phyloP scores from a whole-genome alignment of 2,888 invertebrate genomes.

The Branchinecta sandiegonensis region DNA sequence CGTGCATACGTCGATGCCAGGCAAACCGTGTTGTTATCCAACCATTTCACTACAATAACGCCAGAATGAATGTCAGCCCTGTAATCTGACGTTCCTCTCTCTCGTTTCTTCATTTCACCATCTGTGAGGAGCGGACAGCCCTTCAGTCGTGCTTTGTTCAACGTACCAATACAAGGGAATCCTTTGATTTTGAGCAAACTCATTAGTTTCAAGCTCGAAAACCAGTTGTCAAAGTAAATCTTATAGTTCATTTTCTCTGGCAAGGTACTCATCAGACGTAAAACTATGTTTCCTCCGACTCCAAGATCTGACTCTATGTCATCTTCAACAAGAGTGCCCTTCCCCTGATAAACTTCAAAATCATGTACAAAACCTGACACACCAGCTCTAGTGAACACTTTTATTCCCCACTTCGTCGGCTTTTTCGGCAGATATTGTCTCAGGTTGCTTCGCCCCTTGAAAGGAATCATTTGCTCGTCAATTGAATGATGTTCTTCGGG shows the following conservation, averaged over 20 bases:
- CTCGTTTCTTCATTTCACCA: slow-evolving; percentile 23
- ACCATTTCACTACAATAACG: slow-evolving; percentile 22
- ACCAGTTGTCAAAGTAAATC: slow-evolving; percentile 26
- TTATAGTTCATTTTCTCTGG: slow-evolving; percentile 27
- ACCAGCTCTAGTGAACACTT: slow-evolving; percentile 29
- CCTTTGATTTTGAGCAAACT: slow-evolving; percentile 18
- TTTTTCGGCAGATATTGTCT: slow-evolving; percentile 30
- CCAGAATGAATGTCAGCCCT: slow-evolving; percentile 19
- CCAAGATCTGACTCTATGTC: slow-evolving; percentile 23
- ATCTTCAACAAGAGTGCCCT: slow-evolving; percentile 24
- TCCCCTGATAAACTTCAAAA: slow-evolving; percentile 30
- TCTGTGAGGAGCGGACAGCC: slow-evolving; percentile 18
- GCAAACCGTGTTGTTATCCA: slow-evolving; percentile 20
- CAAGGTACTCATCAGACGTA: slow-evolving; percentile 24
- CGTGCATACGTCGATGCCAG: slow-evolving; percentile 22
- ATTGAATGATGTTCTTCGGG: slow-evolving; percentile 22
- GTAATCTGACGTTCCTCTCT: slow-evolving; percentile 18
- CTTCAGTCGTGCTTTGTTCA: slow-evolving; percentile 18
- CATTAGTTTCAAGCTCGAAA: slow-evolving; percentile 24
- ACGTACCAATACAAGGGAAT: slow-evolving; percentile 20
- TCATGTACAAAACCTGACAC: slow-evolving; percentile 29
- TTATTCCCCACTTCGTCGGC: slow-evolving; percentile 29
- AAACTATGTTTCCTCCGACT: slow-evolving; percentile 27
- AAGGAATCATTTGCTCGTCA: slow-evolving; percentile 31
- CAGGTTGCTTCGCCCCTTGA: slow-evolving; percentile 29